phyloP scores from a whole-genome alignment of 2,888 invertebrate genomes.

The Xylocampa areola region DNA sequence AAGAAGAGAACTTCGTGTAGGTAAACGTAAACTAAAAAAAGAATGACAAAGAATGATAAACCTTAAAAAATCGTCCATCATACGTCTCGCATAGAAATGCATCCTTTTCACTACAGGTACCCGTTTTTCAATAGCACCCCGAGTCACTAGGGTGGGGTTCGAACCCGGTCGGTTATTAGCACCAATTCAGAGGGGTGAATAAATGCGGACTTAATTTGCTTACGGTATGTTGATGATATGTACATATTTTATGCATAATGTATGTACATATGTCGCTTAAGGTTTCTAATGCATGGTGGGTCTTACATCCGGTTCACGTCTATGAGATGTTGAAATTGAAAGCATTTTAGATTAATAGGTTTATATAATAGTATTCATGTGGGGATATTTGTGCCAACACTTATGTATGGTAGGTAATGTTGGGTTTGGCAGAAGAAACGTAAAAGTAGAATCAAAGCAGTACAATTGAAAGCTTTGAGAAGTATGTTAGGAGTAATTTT shows the following conservation, averaged over 20 bases:
- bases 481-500: no score
- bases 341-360: background rate
- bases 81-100: conserved; percentile 63
- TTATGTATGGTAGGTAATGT: no score
- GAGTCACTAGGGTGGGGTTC: conserved; percentile 65
- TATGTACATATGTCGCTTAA: conserved; percentile 42
- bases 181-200: conserved; percentile 88
- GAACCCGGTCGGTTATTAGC: conserved; percentile 82
- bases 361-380: no score
- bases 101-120: conserved; percentile 67
- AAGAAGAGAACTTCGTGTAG: no score
- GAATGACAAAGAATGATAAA: conserved; percentile 20
- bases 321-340: conserved; percentile 1
- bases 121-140: conserved; percentile 74
- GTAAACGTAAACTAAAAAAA: background rate
- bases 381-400: no score
- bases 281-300: conserved; percentile 23
- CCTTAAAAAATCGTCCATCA: conserved; percentile 65
- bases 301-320: conserved; percentile 13
- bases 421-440: no score
- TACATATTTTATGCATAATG: conserved; percentile 71
- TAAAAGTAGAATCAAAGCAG: no score
- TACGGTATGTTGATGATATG: conserved; percentile 80
- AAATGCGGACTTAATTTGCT: conserved; percentile 86
- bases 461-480: no score